Evolutionary conservation across 1,140 invertebrate species (phyloP).

Genomic region (Batillaria attramentaria): DNA sequence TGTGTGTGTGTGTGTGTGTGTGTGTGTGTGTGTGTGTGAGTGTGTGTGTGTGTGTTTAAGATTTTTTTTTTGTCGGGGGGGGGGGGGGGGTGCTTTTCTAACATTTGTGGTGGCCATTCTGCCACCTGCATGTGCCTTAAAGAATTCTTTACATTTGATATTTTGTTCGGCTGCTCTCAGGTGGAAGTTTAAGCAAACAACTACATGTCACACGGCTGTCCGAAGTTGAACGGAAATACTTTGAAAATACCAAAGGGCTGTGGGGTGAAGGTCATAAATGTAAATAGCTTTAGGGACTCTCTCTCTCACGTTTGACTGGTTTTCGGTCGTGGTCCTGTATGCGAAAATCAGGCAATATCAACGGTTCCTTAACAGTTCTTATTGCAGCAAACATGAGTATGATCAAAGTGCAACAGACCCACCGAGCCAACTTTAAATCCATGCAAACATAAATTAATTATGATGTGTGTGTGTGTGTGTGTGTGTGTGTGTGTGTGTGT

Average conservation of each 20-base stretch:
- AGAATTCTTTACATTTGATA: not conserved
- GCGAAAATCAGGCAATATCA: not conserved
- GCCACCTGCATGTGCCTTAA: not conserved
- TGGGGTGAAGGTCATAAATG: no score
- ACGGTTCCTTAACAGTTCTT: not conserved
- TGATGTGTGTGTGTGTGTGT: no score
- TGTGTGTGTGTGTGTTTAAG: not conserved
- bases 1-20: not conserved
- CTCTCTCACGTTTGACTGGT: not conserved
- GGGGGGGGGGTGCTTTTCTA: not conserved
- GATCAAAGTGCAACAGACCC: not conserved
- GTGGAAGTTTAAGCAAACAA: no score
- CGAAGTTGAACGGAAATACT: no score
- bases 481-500: conserved; percentile 5
- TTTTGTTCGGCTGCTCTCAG: not conserved
- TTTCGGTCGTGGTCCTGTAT: not conserved
- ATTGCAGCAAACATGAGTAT: not conserved
- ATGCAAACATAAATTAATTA: not conserved
- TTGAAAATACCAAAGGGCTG: no score
- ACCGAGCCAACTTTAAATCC: not conserved
- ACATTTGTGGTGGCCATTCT: not conserved
- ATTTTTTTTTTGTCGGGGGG: not conserved
- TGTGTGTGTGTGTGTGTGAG: not conserved
- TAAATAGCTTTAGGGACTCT: not conserved
- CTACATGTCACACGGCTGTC: no score